These are phyloP conservation scores for Oegoconia quadripuncta DNA, from an alignment of 2,888 invertebrate species.

Conservation along the genomic window DNA sequence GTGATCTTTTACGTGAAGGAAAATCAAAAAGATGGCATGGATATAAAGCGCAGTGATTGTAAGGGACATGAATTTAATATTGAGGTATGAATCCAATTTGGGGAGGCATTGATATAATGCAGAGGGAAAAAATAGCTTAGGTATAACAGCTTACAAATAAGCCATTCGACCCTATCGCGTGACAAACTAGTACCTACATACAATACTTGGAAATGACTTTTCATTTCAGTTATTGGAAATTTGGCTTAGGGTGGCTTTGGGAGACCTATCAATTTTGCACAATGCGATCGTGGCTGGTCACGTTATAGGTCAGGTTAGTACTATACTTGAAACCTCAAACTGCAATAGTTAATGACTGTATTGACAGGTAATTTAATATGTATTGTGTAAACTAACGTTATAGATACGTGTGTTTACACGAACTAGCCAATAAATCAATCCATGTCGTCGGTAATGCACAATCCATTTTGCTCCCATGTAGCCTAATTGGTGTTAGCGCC, in stretches of 20 bases:
- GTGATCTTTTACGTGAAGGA: slow-evolving; percentile 76
- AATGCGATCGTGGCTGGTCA: slow-evolving; percentile 13
- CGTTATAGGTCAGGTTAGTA: no score
- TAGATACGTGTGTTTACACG: slow-evolving; percentile 19
- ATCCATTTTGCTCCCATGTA: slow-evolving; percentile 73
- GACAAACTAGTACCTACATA: slow-evolving; percentile 37
- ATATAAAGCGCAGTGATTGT: slow-evolving; percentile 56
- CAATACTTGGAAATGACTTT: slow-evolving; percentile 41
- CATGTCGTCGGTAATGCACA: slow-evolving; percentile 72
- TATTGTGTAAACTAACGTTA: slow-evolving; percentile 36
- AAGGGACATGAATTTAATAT: slow-evolving; percentile 63
- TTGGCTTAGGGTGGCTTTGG: slow-evolving; percentile 37
- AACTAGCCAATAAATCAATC: slow-evolving; percentile 70
- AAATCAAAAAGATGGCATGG: slow-evolving; percentile 66
- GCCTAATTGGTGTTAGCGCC: slow-evolving; percentile 75
- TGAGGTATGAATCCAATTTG: slow-evolving; percentile 50
- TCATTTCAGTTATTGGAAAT: slow-evolving; percentile 43
- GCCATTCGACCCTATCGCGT: slow-evolving; percentile 44
- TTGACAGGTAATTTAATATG: slow-evolving; percentile 54
- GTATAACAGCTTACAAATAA: slow-evolving; percentile 38
- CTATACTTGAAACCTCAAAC: slow-evolving; percentile 48
- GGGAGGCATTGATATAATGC: slow-evolving; percentile 32
- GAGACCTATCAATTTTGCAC: slow-evolving; percentile 50
- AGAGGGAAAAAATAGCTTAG: slow-evolving; percentile 35
- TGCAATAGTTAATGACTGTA: slow-evolving; percentile 48